Base-by-base conservation (phyloP, 1,140 invertebrate species). In the Phenacoccus solenopsis region DNA sequence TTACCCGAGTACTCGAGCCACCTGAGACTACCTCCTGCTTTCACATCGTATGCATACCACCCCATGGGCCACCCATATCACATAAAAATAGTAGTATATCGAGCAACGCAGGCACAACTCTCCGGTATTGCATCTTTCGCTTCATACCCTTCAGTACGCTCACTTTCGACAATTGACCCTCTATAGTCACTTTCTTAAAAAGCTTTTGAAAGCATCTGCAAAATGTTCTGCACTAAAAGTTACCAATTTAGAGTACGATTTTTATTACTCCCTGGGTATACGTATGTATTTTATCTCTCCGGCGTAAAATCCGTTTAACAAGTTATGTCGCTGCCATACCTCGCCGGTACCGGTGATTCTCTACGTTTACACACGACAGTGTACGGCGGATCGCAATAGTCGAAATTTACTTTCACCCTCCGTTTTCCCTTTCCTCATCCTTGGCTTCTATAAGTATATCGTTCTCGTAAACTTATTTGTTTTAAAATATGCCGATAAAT, bases 221-320 rank as follows among this genome's bases (percentile, higher is more conserved):
- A 49, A 49, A 49, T 49, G 38, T 49, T 49, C 38, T 49, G 38
- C 38, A 49, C 38, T 49, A 49, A 49, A 49, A 49, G 38, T 49
- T 49, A 49, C 38, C 38, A 49, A 49, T 49, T 49, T 49, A 49
- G 38, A 49, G 38, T 49, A 49, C 38, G 38, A 49, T 49, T 49
- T 49, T 49, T 49, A 49, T 49, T 49, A 49, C 38, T 49, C 38
- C 38, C 38, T 49, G 16, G 38, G 38, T 49, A 49, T 49, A 49
- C 20, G 20, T 49, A 49, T 49, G 38, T n/a, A 49, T 49, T 49
- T 49, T 49, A 49, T 49, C 38, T 49, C 38, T 49, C 38, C 5
- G 38, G 38, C 38, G 38, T 49, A 49, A 49, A 49, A 49, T 49
- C 38, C 38, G 38, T 49, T 49, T 49, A 49, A 49, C 38, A 49